Percentiles rank a stretch among this genome's conserved stretches.
Conservation (phyloP, 2,797 vertebrate species). For the Malacoctenus gilli region DNA sequence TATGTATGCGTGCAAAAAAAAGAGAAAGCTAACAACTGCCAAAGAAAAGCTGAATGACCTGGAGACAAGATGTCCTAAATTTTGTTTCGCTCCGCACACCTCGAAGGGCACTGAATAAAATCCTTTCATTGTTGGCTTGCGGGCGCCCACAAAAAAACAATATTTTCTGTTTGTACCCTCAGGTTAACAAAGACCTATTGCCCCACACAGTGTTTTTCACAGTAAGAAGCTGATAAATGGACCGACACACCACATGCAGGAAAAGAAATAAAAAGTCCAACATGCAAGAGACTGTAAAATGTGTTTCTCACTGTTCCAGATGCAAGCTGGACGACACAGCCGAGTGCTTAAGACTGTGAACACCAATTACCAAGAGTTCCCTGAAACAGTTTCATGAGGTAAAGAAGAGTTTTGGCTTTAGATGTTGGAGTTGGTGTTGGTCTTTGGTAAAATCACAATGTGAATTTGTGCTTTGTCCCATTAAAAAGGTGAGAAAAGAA, state of each 20-base stretch:
- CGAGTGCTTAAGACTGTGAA: too few species aligned
- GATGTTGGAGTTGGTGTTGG: too few species aligned
- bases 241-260: conserved; percentile 3
- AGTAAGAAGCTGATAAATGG: conserved; percentile 23
- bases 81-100: conserved; percentile 7
- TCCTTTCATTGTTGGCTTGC: background rate
- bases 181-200: conserved; percentile 21
- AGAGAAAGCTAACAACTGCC: too few species aligned
- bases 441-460: too few species aligned
- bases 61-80: conserved; percentile 16
- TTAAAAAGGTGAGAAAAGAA: too few species aligned
- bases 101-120: conserved; percentile 16
- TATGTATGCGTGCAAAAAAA: too few species aligned
- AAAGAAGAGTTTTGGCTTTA: too few species aligned
- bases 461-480: too few species aligned
- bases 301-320: background rate
- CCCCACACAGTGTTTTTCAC: conserved; percentile 16
- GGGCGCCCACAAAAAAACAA: background rate
- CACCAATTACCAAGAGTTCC: too few species aligned
- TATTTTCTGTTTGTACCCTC: conserved; percentile 13
- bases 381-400: too few species aligned
- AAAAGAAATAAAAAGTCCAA: conserved; percentile 8
- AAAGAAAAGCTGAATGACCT: conserved; percentile 8
- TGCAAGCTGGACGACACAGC: too few species aligned
- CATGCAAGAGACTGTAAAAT: background rate